phyloP scores from a whole-genome alignment of 2,888 invertebrate species.

The Cheilosia scutellata region DNA sequence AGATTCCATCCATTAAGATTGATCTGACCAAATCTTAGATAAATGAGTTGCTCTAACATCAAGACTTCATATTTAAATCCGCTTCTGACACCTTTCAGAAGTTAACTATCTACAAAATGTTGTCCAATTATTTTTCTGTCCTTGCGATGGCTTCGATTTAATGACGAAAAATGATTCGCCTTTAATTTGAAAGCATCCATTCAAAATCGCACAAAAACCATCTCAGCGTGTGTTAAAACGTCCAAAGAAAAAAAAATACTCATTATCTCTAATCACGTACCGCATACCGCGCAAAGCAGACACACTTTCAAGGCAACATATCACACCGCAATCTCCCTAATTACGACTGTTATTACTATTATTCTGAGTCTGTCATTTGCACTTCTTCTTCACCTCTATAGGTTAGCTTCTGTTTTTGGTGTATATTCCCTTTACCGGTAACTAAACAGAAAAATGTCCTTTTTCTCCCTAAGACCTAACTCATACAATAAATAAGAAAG shows the following conservation, averaged over 20 bases:
- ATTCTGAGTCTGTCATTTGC: constrained; percentile 64
- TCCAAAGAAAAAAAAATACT: background rate
- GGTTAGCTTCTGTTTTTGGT: constrained; percentile 39
- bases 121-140: too few species aligned
- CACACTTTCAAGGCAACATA: constrained; percentile 7
- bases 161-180: too few species aligned
- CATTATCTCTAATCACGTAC: constrained; percentile 34
- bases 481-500: constrained; percentile 67
- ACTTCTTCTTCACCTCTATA: constrained; percentile 59
- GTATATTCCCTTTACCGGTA: constrained; percentile 31
- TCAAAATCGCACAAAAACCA: too few species aligned
- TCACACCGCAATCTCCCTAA: constrained; percentile 51
- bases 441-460: constrained; percentile 51
- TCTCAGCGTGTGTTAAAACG: constrained; percentile 1
- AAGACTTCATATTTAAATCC: too few species aligned
- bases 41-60: too few species aligned
- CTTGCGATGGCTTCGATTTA: too few species aligned
- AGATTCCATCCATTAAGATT: too few species aligned
- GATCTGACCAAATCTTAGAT: too few species aligned
- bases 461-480: constrained; percentile 20
- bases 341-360: constrained; percentile 58
- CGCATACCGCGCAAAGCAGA: background rate
- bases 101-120: too few species aligned
- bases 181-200: too few species aligned
- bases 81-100: too few species aligned